Conservation (phyloP, 2,888 invertebrate genomes). For the Ethmia dodecea region DNA sequence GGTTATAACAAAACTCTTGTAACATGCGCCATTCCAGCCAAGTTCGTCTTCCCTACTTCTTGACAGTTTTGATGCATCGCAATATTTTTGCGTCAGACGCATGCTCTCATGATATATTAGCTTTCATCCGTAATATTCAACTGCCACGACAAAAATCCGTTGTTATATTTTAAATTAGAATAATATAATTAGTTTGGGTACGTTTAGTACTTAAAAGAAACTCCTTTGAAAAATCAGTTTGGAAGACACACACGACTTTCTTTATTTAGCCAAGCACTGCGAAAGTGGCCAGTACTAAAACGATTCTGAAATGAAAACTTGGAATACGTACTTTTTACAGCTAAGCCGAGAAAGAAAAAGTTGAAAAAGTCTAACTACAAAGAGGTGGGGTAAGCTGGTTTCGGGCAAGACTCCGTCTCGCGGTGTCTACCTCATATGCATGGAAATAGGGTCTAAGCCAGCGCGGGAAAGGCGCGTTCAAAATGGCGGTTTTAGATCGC, state of each 20-base stretch:
- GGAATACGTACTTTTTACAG: too few relatives aligned
- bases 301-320: too few relatives aligned
- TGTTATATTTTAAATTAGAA: too few relatives aligned
- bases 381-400: constrained; percentile 26
- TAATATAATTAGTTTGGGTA: too few relatives aligned
- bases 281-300: too few relatives aligned
- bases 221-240: too few relatives aligned
- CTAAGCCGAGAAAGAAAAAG: constrained; percentile 20
- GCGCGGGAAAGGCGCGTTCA: constrained; percentile 14
- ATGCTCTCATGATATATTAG: constrained; percentile 66
- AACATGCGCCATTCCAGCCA: constrained; percentile 13
- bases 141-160: too few relatives aligned
- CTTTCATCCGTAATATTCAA: constrained; percentile 18
- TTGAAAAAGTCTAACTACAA: constrained; percentile 29
- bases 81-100: constrained; percentile 71
- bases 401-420: constrained; percentile 27
- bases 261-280: too few relatives aligned
- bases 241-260: too few relatives aligned
- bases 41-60: constrained; percentile 51
- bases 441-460: constrained; percentile 56
- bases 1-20: not conserved
- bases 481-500: not conserved
- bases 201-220: too few relatives aligned
- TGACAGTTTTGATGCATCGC: constrained; percentile 72
- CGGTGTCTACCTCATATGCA: constrained; percentile 64